These are phyloP conservation scores for Spodoptera littoralis DNA, from an alignment of 2,888 invertebrate species.

Conservation along the genomic window DNA sequence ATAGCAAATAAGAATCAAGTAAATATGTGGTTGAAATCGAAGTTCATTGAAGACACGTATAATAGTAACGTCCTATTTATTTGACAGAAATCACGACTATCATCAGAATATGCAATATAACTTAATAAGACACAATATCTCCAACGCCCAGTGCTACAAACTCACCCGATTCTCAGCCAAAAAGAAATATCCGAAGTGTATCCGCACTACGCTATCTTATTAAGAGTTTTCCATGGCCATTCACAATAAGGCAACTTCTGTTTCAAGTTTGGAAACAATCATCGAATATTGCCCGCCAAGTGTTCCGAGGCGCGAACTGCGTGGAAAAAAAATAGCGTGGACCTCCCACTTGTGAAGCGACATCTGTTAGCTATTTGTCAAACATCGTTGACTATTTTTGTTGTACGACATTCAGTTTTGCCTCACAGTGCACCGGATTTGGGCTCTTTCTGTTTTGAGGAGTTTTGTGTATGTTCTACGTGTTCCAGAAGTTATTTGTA, in stretches of 20 bases:
- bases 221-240: constrained; percentile 49
- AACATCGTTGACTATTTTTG: constrained; percentile 85
- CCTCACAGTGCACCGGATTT: constrained; percentile 66
- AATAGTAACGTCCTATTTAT: no score
- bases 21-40: no score
- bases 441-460: constrained; percentile 20
- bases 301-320: constrained; percentile 43
- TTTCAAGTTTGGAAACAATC: constrained; percentile 55
- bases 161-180: constrained; percentile 33
- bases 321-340: constrained; percentile 58
- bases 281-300: constrained; percentile 56
- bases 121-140: no score
- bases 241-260: constrained; percentile 53
- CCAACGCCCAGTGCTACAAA: constrained; percentile 18
- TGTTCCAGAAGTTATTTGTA: constrained; percentile 14
- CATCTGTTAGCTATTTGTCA: constrained; percentile 87
- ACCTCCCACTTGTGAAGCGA: constrained; percentile 67
- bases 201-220: constrained; percentile 48
- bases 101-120: no score
- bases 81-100: no score
- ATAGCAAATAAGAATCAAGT: no score
- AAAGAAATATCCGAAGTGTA: constrained; percentile 44
- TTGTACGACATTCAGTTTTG: constrained; percentile 70
- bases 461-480: constrained; percentile 29
- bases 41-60: no score